These are phyloP conservation scores for Triplophysa bombifrons DNA, from an alignment of 2,797 vertebrate species.

Conservation along the genomic window DNA sequence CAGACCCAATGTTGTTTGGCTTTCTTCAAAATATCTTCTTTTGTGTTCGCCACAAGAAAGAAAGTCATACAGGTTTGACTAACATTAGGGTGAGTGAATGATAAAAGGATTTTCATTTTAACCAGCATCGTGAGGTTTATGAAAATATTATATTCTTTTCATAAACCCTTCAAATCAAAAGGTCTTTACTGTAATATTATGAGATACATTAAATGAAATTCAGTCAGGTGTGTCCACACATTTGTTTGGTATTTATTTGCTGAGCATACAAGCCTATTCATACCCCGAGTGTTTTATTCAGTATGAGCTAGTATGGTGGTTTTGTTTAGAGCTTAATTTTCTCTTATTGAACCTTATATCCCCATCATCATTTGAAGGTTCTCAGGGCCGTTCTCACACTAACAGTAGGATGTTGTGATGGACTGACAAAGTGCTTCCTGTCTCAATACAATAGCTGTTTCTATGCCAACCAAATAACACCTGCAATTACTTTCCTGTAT, in stretches of 20 bases:
- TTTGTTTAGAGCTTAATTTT: background rate
- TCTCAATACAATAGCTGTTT: constrained; percentile 41
- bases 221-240: background rate
- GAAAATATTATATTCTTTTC: too few relatives aligned
- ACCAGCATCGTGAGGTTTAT: too few relatives aligned
- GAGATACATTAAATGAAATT: background rate
- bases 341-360: background rate
- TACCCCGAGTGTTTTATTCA: background rate
- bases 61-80: too few relatives aligned
- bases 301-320: background rate
- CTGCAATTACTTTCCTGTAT: constrained; percentile 40
- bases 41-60: too few relatives aligned
- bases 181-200: background rate
- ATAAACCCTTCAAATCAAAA: background rate
- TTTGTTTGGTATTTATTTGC: background rate
- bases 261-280: background rate
- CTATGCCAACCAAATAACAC: constrained; percentile 55
- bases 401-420: constrained; percentile 14
- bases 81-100: too few relatives aligned
- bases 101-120: too few relatives aligned
- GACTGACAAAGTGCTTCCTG: constrained; percentile 36
- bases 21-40: too few relatives aligned
- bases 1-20: too few relatives aligned
- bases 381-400: background rate
- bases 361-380: background rate